phyloP scores from a whole-genome alignment of 2,113 vertebrate genomes.

The Pachypanchax playfairii region DNA sequence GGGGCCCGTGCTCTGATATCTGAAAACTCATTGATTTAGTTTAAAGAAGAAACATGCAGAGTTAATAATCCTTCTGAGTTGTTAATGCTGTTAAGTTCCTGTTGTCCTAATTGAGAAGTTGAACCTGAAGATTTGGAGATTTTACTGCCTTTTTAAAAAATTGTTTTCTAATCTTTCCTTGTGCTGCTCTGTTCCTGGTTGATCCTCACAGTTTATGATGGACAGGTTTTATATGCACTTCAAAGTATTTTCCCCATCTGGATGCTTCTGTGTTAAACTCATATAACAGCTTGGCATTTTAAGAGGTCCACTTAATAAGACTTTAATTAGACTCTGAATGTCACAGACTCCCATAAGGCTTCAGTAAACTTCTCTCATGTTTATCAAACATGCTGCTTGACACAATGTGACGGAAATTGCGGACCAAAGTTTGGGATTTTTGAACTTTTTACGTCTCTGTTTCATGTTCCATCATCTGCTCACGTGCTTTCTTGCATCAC shows the following conservation, averaged over 20 bases:
- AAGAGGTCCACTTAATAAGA: background rate
- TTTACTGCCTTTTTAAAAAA: constrained; percentile 2
- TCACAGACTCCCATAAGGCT: background rate
- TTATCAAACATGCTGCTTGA: fast-evolving
- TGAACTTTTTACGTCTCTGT: too few species aligned
- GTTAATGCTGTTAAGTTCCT: background rate
- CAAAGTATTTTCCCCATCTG: background rate
- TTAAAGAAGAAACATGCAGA: background rate
- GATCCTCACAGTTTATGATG: background rate
- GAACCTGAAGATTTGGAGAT: background rate
- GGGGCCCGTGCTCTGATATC: constrained; percentile 16
- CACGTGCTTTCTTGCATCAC: too few species aligned
- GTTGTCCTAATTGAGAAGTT: background rate
- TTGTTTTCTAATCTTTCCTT: background rate
- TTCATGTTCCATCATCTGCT: too few species aligned
- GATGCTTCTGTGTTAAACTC: background rate
- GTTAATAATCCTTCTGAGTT: constrained; percentile 11
- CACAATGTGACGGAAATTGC: background rate
- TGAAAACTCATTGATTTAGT: constrained; percentile 3
- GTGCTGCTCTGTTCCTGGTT: background rate
- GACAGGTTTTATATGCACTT: background rate
- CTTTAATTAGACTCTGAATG: constrained; percentile 1
- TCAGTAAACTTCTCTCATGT: constrained; percentile 5
- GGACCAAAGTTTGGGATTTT: too few species aligned
- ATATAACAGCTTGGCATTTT: background rate